These are phyloP conservation scores for Drosophila burlai DNA, from an alignment of 1,140 invertebrate genomes.

Conservation along the genomic window DNA sequence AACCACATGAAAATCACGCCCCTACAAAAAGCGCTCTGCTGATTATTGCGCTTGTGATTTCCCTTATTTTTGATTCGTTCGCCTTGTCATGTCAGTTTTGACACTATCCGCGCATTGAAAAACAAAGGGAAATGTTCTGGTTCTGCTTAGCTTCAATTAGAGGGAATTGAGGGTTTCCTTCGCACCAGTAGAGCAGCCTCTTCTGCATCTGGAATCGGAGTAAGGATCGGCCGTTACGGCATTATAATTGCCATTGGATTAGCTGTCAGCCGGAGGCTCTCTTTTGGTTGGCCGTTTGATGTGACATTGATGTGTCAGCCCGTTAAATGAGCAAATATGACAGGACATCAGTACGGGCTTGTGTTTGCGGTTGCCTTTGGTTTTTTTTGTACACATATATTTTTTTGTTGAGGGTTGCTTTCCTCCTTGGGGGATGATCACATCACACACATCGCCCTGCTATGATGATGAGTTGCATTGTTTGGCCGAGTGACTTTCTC, in stretches of 20 bases:
- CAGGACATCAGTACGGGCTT: constrained; percentile 51
- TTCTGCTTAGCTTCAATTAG: constrained; percentile 84
- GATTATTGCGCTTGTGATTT: constrained; percentile 72
- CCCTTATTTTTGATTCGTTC: constrained; percentile 61
- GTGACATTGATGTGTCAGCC: constrained; percentile 85
- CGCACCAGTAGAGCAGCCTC: constrained; percentile 40
- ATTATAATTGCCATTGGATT: constrained; percentile 83
- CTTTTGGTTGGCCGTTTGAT: constrained; percentile 71
- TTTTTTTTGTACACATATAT: not conserved
- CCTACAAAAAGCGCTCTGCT: constrained; percentile 75
- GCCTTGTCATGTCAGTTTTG: constrained; percentile 84
- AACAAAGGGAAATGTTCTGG: constrained; percentile 60
- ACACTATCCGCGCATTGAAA: constrained; percentile 61
- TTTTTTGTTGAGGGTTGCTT: constrained; percentile 39
- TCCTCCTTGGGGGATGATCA: constrained; percentile 46
- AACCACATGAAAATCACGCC: constrained; percentile 42
- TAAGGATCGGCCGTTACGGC: constrained; percentile 57
- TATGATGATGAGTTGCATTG: constrained; percentile 68
- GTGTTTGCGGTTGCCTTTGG: constrained; percentile 63
- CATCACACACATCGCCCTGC: constrained; percentile 22
- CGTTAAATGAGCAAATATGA: constrained; percentile 85
- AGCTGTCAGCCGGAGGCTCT: constrained; percentile 73
- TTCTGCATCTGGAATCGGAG: constrained; percentile 23
- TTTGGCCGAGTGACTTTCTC: constrained; percentile 62
- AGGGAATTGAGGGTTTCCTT: constrained; percentile 71